Conservation (phyloP, 2,888 invertebrate genomes). For the Leptarthrus brevirostris region DNA sequence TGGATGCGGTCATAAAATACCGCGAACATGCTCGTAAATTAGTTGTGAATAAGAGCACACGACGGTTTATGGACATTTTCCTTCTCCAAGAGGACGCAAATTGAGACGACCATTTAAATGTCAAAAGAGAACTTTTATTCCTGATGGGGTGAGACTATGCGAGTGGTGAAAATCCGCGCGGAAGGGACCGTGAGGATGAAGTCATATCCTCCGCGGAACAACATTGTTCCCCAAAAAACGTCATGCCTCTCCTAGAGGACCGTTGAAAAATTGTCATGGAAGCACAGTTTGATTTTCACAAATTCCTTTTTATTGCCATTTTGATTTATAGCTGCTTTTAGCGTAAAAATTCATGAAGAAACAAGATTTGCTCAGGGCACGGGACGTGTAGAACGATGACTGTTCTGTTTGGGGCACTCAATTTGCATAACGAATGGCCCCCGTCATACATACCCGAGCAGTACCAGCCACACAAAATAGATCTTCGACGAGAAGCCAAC, state of each 20-base stretch:
- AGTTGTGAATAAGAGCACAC: slow-evolving; percentile 29
- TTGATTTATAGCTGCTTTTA: slow-evolving; percentile 38
- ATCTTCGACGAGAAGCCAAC: background rate
- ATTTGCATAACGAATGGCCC: slow-evolving; percentile 37
- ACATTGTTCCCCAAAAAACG: no score
- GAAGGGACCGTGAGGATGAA: no score
- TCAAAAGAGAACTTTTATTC: slow-evolving; percentile 8
- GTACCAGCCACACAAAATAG: background rate
- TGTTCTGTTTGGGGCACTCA: background rate
- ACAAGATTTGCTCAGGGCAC: background rate
- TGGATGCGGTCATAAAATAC: slow-evolving; percentile 29
- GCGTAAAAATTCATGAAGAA: slow-evolving; percentile 1
- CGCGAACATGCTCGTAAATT: slow-evolving; percentile 42
- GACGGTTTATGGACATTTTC: slow-evolving; percentile 13
- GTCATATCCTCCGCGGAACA: background rate
- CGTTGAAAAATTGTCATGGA: slow-evolving; percentile 27
- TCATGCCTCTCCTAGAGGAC: background rate
- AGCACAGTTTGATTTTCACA: slow-evolving; percentile 32
- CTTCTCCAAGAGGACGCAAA: background rate
- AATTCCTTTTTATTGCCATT: slow-evolving; percentile 31
- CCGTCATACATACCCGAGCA: background rate
- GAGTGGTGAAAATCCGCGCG: no score
- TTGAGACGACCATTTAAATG: slow-evolving; percentile 33
- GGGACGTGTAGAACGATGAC: slow-evolving; percentile 6
- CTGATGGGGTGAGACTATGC: no score